Evolutionary conservation across 1,140 invertebrate genomes (phyloP).

Genomic region (Heterodera carotae): DNA sequence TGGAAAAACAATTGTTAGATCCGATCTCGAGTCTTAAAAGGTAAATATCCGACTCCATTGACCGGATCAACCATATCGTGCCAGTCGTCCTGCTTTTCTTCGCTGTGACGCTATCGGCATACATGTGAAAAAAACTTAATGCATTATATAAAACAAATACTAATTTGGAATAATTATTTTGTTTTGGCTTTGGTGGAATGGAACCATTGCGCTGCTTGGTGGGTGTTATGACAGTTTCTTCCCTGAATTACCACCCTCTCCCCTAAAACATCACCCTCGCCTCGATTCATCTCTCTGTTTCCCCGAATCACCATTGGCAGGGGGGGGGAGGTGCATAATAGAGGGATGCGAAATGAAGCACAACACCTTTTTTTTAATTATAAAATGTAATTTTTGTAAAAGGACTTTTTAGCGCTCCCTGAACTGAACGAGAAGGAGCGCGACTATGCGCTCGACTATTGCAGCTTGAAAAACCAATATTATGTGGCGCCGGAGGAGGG

Average conservation of each 20-base stretch:
- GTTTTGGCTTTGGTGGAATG: slow-evolving; percentile 16
- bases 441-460: slow-evolving; percentile 38
- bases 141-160: neutral
- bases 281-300: neutral
- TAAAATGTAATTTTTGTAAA: too few relatives aligned
- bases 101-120: slow-evolving; percentile 15
- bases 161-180: neutral
- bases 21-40: too few relatives aligned
- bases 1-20: too few relatives aligned
- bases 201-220: slow-evolving; percentile 33
- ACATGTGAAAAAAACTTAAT: slow-evolving; percentile 14
- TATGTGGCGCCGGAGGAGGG: slow-evolving; percentile 51
- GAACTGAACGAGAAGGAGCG: slow-evolving; percentile 31
- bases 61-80: slow-evolving; percentile 26
- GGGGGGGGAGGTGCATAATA: too few relatives aligned
- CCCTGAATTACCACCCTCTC: too few relatives aligned
- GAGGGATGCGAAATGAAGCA: too few relatives aligned
- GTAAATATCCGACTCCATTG: slow-evolving; percentile 25
- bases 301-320: too few relatives aligned
- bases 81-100: slow-evolving; percentile 20
- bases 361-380: too few relatives aligned
- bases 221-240: too few relatives aligned
- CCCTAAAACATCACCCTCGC: too few relatives aligned
- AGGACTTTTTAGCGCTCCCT: slow-evolving; percentile 14
- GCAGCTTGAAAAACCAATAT: slow-evolving; percentile 53